Evolutionary conservation across 2,888 invertebrate genomes (phyloP), one percentile per base, ranked within the genome.

Genomic region (Stenurella melanura): DNA sequence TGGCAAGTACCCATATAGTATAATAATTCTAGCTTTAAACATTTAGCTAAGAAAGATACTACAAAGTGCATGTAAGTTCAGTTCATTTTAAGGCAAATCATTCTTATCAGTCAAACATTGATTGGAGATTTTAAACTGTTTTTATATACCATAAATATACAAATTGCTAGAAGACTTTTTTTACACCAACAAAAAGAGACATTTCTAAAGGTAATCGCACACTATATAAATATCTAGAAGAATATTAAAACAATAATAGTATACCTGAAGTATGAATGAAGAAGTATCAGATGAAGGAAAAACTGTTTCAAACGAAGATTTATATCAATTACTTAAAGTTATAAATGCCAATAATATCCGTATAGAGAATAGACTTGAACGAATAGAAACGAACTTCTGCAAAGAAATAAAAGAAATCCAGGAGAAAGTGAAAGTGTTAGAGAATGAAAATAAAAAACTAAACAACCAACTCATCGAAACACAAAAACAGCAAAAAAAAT

Each of bases 351-450:
- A 56, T 18, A 56, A 38, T 38, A 38, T 38, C 3, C 38, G 38
- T 56, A 57, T 57, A 57, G 57, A 18, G 6, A 57, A 17, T 7
- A 57, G 57, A 57, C 57, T 57, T 57, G 18, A 57, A 18, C 57
- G 57, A 57, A 57, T 57, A 18, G 18, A 57, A 57, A 11, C 18
- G 11, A 57, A 57, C 15, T 57, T 17, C 10, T 57, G 18, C 57
- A 57, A 57, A 57, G 57, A 18, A 57, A 57, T 57, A 18, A 57
- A 57, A 56, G 11, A 57, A 57, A 19, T 57, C 18, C 57, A 19
- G 11, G 42, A 42, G 42, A 42, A 42, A 42, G 42, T 42, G 3
- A 3, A 15, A 9, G 4, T 4, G 9, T 42, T 42, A 42, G 42
- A 42, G 42, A 12, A 1, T 15, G 42, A 42, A 42, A 12, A 42